Conservation (phyloP, 2,888 invertebrate species). For the Asteroscopus sphinx region DNA sequence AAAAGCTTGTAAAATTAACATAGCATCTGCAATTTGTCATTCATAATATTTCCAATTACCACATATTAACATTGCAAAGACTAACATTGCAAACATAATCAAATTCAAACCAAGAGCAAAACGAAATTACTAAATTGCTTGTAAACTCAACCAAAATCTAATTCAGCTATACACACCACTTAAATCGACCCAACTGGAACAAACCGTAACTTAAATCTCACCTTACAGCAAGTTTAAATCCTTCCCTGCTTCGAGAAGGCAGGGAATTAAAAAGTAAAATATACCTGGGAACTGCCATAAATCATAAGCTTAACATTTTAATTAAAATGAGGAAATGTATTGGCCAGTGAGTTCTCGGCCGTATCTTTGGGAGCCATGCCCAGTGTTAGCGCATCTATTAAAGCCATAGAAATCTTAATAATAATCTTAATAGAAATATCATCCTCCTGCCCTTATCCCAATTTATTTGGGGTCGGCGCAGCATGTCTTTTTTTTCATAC, state of each 20-base stretch:
- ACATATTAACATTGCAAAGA: no score
- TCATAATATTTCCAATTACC: no score
- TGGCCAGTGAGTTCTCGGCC: constrained; percentile 43
- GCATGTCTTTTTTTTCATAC: no score
- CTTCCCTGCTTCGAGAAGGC: constrained; percentile 40
- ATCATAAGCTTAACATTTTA: constrained; percentile 67
- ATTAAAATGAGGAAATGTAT: constrained; percentile 70
- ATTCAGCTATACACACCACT: constrained; percentile 2
- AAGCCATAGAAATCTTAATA: no score
- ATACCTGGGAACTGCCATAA: constrained; percentile 58
- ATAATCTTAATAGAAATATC: no score
- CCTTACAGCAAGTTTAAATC: constrained; percentile 53
- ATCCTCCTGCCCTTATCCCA: no score
- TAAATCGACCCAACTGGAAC: constrained; percentile 1
- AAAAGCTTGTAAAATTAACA: no score
- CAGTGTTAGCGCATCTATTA: no score
- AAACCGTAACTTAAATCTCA: constrained; percentile 20
- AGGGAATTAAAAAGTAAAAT: constrained; percentile 63
- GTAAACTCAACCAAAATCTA: neutral
- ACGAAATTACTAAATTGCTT: neutral
- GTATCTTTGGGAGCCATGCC: constrained; percentile 32
- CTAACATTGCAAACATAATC: no score
- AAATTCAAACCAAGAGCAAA: no score
- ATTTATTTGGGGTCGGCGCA: no score
- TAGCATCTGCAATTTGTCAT: no score